Evolutionary conservation across 2,888 invertebrate genomes (phyloP).

Genomic region (Scaptomyza flava): DNA sequence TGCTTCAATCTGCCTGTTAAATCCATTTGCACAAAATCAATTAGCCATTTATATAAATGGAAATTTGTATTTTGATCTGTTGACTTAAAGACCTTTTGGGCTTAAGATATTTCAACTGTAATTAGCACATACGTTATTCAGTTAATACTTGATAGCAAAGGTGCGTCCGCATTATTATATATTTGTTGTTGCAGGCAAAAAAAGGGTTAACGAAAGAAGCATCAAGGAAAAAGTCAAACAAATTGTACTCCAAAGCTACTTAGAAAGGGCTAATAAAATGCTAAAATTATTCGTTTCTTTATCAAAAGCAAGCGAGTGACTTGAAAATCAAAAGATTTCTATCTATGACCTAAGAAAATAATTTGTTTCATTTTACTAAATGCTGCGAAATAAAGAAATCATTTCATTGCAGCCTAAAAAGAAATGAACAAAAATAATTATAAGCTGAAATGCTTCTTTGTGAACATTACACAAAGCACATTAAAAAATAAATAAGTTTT

Average conservation of each 20-base stretch:
- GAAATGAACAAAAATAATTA: not conserved
- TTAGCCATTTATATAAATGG: too few species aligned
- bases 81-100: not conserved
- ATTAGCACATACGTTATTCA: not conserved
- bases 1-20: too few species aligned
- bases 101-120: not conserved
- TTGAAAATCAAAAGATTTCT: not conserved
- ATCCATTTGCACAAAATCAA: too few species aligned
- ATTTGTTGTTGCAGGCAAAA: not conserved
- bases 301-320: not conserved
- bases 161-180: not conserved
- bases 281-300: conserved; percentile 3
- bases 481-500: not conserved
- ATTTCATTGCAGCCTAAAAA: not conserved
- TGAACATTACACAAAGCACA: not conserved
- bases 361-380: not conserved
- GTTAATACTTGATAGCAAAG: not conserved
- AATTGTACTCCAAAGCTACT: too few species aligned
- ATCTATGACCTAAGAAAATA: not conserved
- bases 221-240: not conserved
- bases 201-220: not conserved
- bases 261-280: not conserved
- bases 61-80: not conserved
- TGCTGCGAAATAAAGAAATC: not conserved
- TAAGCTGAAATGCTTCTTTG: not conserved